These are phyloP conservation scores for Phoxinus phoxinus DNA, from an alignment of 2,113 vertebrate species.

Conservation along the genomic window DNA sequence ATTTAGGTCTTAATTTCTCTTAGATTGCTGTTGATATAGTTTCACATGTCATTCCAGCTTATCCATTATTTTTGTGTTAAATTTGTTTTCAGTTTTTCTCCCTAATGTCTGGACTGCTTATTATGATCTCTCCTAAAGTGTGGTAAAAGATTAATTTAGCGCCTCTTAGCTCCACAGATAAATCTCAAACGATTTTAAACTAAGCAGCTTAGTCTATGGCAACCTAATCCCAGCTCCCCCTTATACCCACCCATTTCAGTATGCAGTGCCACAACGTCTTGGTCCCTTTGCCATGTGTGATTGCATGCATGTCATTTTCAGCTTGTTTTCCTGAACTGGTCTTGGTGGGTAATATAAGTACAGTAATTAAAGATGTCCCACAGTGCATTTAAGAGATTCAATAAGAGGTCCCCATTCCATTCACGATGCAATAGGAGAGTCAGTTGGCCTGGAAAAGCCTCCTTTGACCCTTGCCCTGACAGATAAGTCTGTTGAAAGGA, in stretches of 20 bases:
- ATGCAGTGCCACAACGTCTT: neutral
- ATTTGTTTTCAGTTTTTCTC: neutral
- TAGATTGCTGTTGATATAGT: neutral
- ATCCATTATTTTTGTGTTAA: neutral
- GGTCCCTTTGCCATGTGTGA: neutral
- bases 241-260: conserved; percentile 16
- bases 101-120: neutral
- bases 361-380: neutral
- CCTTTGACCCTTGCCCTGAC: neutral
- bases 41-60: neutral
- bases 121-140: neutral
- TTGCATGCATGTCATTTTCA: neutral
- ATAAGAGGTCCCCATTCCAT: no score
- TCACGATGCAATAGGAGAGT: neutral
- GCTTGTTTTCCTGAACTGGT: neutral
- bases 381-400: neutral
- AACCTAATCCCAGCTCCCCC: conserved; percentile 19
- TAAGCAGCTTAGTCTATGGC: conserved; percentile 43
- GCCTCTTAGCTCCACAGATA: conserved; percentile 1
- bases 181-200: conserved; percentile 43
- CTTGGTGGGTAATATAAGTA: neutral
- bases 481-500: neutral
- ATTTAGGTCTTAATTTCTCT: neutral
- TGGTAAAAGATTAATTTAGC: conserved; percentile 16
- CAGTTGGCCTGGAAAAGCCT: neutral